Evolutionary conservation across 2,113 vertebrate genomes (phyloP).

Genomic region (Dipodomys ordii): DNA sequence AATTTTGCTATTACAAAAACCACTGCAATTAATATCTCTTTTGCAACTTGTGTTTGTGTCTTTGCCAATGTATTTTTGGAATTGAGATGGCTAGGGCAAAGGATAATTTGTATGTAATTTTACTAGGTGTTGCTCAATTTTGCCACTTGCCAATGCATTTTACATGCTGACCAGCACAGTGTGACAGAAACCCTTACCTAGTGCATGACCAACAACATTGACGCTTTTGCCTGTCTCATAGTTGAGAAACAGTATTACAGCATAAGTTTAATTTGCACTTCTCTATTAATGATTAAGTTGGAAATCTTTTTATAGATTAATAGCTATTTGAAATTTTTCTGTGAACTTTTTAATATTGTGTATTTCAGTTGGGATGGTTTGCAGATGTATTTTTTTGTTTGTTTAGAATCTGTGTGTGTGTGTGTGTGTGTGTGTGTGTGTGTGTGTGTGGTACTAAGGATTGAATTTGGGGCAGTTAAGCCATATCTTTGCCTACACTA

Average conservation of each 20-base stretch:
- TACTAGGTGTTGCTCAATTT: neutral
- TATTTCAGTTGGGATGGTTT: too few species aligned
- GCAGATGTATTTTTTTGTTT: too few species aligned
- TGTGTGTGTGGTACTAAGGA: too few species aligned
- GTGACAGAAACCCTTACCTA: neutral
- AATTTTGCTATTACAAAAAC: constrained; percentile 36
- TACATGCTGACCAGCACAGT: too few species aligned
- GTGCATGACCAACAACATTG: neutral
- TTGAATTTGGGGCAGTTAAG: too few species aligned
- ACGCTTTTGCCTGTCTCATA: neutral
- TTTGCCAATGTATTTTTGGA: constrained; percentile 30
- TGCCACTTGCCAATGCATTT: too few species aligned
- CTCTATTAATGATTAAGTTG: neutral
- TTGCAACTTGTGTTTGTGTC: constrained; percentile 9
- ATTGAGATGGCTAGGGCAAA: neutral
- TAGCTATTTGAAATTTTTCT: neutral
- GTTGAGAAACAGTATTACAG: constrained; percentile 6
- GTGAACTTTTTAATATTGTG: neutral
- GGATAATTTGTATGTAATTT: neutral
- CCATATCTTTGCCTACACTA: too few species aligned
- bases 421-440: too few species aligned
- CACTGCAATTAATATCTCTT: constrained; percentile 17
- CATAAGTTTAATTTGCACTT: neutral
- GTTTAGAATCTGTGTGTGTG: too few species aligned
- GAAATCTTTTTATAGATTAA: neutral